These are phyloP conservation scores for Galleria mellonella DNA, from an alignment of 1,140 invertebrate genomes.

Conservation along the genomic window DNA sequence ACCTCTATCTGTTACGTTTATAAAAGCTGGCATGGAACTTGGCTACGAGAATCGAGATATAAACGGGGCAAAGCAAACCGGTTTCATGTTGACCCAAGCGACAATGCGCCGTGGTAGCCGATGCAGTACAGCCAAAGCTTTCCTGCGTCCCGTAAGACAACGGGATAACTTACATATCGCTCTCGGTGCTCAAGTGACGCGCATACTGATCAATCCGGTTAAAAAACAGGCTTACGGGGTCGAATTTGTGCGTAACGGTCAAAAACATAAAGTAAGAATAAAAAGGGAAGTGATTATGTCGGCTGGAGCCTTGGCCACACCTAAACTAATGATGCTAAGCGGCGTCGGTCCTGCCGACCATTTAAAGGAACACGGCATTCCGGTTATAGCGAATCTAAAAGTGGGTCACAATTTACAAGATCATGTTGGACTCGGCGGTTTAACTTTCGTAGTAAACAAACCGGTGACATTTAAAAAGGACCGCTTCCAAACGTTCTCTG, in stretches of 20 bases:
- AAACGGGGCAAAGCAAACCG: slow-evolving; percentile 88
- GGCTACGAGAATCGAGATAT: slow-evolving; percentile 88
- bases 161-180: slow-evolving; percentile 89
- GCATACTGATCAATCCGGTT: slow-evolving; percentile 80
- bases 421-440: slow-evolving; percentile 87
- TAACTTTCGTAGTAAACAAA: slow-evolving; percentile 88
- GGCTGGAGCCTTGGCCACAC: slow-evolving; percentile 86
- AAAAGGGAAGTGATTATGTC: slow-evolving; percentile 87
- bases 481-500: slow-evolving; percentile 84
- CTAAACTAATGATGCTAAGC: slow-evolving; percentile 92
- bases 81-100: slow-evolving; percentile 89
- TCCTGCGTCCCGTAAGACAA: slow-evolving; percentile 85
- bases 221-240: slow-evolving; percentile 84
- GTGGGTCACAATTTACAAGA: slow-evolving; percentile 91
- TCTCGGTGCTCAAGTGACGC: slow-evolving; percentile 84
- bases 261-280: slow-evolving; percentile 78
- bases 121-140: slow-evolving; percentile 93
- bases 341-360: slow-evolving; percentile 90
- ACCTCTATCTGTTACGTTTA: slow-evolving; percentile 85
- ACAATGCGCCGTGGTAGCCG: slow-evolving; percentile 90
- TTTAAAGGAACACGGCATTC: slow-evolving; percentile 83
- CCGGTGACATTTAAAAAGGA: slow-evolving; percentile 86
- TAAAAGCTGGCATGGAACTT: slow-evolving; percentile 86
- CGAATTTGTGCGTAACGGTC: slow-evolving; percentile 81
- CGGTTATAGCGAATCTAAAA: slow-evolving; percentile 82